Base-by-base conservation (phyloP, 2,888 invertebrate species). In the Dioctria linearis region DNA sequence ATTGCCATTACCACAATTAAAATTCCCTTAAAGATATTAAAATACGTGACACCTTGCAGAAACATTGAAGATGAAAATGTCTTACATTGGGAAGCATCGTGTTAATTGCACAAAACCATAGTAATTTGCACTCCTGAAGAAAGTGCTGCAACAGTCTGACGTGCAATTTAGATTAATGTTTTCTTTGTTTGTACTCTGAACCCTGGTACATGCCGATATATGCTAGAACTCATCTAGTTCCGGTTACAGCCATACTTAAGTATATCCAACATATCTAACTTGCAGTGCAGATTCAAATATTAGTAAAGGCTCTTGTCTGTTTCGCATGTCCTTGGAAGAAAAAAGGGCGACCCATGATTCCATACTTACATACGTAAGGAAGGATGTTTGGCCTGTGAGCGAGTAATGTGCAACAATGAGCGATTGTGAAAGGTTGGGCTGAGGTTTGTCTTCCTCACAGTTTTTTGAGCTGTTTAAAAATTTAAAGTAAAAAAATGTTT, bases 101-200 rank as follows among this genome's bases (percentile, higher is more conserved):
- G 5, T 8, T 46, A 46, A 46, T 46, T 46, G 8, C 46, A 46
- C 66, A 66, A 39, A 42, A 43, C 42, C 66, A 13, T 43, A 42
- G 11, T 9, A 66, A 66, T 66, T 66, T 66, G 13, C 66, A 9
- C 40, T 42, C 66, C 40, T 42, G 6, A 13, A 6, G 13, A 13
- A 66, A 42, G 40, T 66, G 11, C 37, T 66, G 42, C 42, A 66
- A 40, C 66, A 66, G 13, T 13, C 43, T 66, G 66, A 66, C n/a
- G 66, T 66, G 39, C 13, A 40, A 66, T 40, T 43, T n/a, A 42
- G 39, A 43, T 66, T 37, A n/a, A 61, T 61, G 57, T 57, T 57
- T 5, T 13, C 25, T 13, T 61, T 61, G 8, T 25, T 37, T 5
- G 3, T 3, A 8, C 13, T 11, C 42, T 66, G 43, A 2, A 66